Evolutionary conservation across 2,888 invertebrate species (phyloP).

Genomic region (Dryadula phaetusa): DNA sequence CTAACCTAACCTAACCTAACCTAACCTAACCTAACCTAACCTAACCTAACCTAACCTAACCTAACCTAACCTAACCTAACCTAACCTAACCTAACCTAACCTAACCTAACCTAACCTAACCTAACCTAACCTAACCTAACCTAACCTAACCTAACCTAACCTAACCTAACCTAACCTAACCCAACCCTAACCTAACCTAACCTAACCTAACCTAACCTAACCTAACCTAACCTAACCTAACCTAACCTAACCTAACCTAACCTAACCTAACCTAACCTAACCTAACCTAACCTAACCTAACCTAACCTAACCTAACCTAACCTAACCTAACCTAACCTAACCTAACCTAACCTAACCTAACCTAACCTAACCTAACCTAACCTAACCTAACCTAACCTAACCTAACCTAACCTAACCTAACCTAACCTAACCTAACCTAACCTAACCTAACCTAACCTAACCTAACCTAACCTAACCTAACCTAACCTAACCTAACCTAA

Average conservation of each 20-base stretch:
- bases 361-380: constrained; percentile 49
- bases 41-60: neutral
- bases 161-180: too few species aligned
- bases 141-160: constrained; percentile 39
- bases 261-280: constrained; percentile 45
- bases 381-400: constrained; percentile 41
- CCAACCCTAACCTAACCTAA: constrained; percentile 43
- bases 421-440: constrained; percentile 50
- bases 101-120: constrained; percentile 45
- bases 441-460: constrained; percentile 52
- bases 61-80: too few species aligned
- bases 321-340: constrained; percentile 45
- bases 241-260: constrained; percentile 38
- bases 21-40: constrained; percentile 23
- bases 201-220: constrained; percentile 44
- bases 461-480: constrained; percentile 50
- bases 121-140: constrained; percentile 43
- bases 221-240: constrained; percentile 37
- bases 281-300: constrained; percentile 46
- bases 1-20: constrained; percentile 13
- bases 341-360: constrained; percentile 44
- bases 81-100: constrained; percentile 28
- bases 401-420: constrained; percentile 47
- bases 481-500: constrained; percentile 50
- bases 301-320: constrained; percentile 46